A percentile compares a stretch with the other conserved stretches of the same genome.
These are phyloP conservation scores for Eupeodes latifasciatus DNA, from an alignment of 2,888 invertebrate genomes.

Conservation along the genomic window DNA sequence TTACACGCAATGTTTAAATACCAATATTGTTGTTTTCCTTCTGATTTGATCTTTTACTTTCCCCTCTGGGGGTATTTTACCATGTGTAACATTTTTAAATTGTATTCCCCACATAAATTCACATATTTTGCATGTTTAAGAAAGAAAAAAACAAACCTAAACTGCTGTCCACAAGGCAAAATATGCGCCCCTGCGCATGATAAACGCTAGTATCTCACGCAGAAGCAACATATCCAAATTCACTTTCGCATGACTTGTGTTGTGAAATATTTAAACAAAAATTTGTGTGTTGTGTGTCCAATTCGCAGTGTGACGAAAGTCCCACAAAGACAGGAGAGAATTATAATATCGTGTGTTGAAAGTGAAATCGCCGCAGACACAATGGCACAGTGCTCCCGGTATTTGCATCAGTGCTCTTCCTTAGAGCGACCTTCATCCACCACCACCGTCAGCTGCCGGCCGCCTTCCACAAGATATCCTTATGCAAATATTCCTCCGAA, in stretches of 20 bases:
- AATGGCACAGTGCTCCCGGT: conserved; percentile 23
- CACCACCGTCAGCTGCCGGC: neutral
- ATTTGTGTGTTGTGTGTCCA: neutral
- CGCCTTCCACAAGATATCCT: conserved; percentile 41
- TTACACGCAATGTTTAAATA: conserved; percentile 59
- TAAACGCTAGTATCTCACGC: conserved; percentile 71
- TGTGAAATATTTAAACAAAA: conserved; percentile 57
- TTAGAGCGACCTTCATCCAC: conserved; percentile 32
- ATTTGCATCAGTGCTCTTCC: conserved; percentile 4
- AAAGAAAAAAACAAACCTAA: conserved; percentile 13
- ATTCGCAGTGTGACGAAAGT: conserved; percentile 15
- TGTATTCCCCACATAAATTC: conserved; percentile 58
- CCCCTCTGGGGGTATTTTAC: conserved; percentile 37
- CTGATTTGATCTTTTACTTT: conserved; percentile 65
- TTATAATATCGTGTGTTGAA: conserved; percentile 56
- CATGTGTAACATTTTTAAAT: conserved; percentile 55
- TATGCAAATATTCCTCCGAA: conserved; percentile 56
- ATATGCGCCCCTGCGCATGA: conserved; percentile 45
- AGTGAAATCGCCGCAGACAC: conserved; percentile 62
- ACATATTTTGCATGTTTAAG: conserved; percentile 53
- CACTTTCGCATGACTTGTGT: conserved; percentile 50
- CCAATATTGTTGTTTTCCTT: conserved; percentile 32
- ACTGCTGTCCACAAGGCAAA: conserved; percentile 41
- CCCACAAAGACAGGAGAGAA: conserved; percentile 22
- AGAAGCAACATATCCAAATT: conserved; percentile 51